Base-by-base conservation (phyloP, 1,140 invertebrate species). In the Euwallacea similis region DNA sequence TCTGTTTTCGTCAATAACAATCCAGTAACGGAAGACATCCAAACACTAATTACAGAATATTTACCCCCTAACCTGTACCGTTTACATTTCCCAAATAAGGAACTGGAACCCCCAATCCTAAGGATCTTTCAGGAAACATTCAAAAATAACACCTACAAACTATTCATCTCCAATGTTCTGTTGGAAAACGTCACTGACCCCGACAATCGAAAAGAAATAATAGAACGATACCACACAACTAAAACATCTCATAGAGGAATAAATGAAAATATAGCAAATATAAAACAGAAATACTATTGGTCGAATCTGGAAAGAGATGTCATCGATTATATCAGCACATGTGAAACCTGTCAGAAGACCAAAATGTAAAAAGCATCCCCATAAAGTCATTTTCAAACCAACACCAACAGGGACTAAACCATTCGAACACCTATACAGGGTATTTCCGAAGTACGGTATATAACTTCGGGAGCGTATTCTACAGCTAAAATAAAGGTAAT, bases 31-130 rank as follows among this genome's bases (percentile, higher is more conserved):
- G 2, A 47, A 47, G 46, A 47, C 9, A 47, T 47, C n/a, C n/a
- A 58, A n/a, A n/a, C n/a, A 58, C 9, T 0, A 61, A 10, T 61
- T 10, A 44, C 0, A 65, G 9, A 65, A 2, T 15, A 62, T 62
- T 62, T 62, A 8, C 2, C 60, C 11, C 60, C 60, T 3, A 21
- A 62, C 8, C 6, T 15, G 0, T 65, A 65, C 16, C 47, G 62
- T 33, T 15, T 65, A 65, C 62, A 65, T 50, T 65, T 65, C 47
- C 62, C 62, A 0, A 33, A 65, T 50, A 65, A 65, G 10, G 62
- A 65, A 6, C 9, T 65, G 10, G 62, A 65, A 21, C 62, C 62
- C 54, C 0, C 9, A 7, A 65, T 65, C 21, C 7, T 65, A 1
- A 2, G 62, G 47, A 65, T 33, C 6, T 47, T 65, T n/a, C 42